Evolutionary conservation across 2,797 vertebrate species (phyloP).

Genomic region (Notolepis coatsorum): DNA sequence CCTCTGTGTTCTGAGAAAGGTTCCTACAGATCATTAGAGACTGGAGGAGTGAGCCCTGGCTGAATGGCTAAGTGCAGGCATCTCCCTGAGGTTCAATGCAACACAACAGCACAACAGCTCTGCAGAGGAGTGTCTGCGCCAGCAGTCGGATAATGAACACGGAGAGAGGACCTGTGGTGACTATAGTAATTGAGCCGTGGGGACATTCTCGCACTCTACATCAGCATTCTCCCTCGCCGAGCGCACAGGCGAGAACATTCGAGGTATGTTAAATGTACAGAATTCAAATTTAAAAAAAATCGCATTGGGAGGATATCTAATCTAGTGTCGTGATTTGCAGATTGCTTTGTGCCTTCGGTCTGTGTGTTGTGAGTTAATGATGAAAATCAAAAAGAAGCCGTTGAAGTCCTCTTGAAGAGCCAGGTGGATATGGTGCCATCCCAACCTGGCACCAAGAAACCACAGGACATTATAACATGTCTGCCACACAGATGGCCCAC

Average conservation of each 20-base stretch:
- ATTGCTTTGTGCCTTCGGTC: neutral
- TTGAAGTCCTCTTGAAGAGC: neutral
- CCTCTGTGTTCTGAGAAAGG: constrained; percentile 32
- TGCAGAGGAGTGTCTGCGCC: constrained; percentile 54
- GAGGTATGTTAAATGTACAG: too few relatives aligned
- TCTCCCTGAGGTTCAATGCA: constrained; percentile 45
- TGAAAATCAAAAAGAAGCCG: neutral
- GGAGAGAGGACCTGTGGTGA: constrained; percentile 64
- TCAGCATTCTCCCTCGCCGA: constrained; percentile 62
- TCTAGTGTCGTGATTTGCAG: neutral
- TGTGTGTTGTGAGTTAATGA: neutral
- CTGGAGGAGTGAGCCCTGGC: constrained; percentile 6
- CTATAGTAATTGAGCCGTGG: constrained; percentile 75
- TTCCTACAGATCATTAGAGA: constrained; percentile 50
- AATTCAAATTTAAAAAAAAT: too few relatives aligned
- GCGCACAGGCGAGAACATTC: constrained; percentile 41
- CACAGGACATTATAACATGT: constrained; percentile 51
- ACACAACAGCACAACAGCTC: constrained; percentile 19
- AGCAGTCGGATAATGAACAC: constrained; percentile 74
- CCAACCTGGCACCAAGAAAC: constrained; percentile 47
- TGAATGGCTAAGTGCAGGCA: neutral
- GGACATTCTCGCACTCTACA: constrained; percentile 74
- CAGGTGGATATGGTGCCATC: constrained; percentile 28
- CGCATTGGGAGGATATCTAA: too few relatives aligned
- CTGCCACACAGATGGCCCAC: constrained; percentile 74